A percentile compares a stretch with the other conserved stretches of the same genome.
Conservation (phyloP, 2,797 vertebrate species). For the Pantherophis alleghaniensis region DNA sequence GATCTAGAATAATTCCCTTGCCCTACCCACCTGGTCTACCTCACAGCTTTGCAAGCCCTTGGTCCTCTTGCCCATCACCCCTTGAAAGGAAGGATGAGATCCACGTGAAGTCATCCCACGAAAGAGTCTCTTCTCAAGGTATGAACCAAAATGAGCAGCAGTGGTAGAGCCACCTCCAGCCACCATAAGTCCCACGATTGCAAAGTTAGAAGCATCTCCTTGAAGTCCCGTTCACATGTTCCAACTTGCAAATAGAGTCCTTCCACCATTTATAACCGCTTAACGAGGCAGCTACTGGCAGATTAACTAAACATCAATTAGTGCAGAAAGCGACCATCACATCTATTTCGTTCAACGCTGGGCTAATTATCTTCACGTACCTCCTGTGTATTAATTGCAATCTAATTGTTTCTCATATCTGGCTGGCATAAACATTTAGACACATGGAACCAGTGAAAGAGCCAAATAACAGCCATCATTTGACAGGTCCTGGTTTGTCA, state of each 20-base stretch:
- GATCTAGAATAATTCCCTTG: neutral
- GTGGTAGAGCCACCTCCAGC: neutral
- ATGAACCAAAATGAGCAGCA: neutral
- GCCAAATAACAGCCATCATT: neutral
- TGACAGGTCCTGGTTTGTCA: neutral
- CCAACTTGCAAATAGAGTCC: neutral
- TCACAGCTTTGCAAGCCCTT: too few relatives aligned
- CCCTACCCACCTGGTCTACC: neutral
- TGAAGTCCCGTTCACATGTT: slow-evolving; percentile 12
- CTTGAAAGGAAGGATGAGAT: neutral
- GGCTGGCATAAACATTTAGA: slow-evolving; percentile 22
- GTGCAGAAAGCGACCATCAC: slow-evolving; percentile 47
- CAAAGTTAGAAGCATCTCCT: accelerated
- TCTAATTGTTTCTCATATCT: slow-evolving; percentile 39
- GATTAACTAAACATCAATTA: slow-evolving; percentile 66
- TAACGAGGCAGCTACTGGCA: slow-evolving; percentile 48
- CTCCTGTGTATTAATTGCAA: slow-evolving; percentile 52
- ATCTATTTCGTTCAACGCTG: slow-evolving; percentile 51
- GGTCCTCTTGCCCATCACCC: neutral
- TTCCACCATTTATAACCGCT: slow-evolving; percentile 40
- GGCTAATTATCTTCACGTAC: slow-evolving; percentile 49
- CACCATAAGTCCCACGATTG: accelerated
- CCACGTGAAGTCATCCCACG: accelerated
- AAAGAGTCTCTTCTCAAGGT: neutral
- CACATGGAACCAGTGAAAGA: slow-evolving; percentile 10